These are phyloP conservation scores for Rousettus leschenaultii DNA, from an alignment of 2,113 vertebrate species.

Conservation along the genomic window DNA sequence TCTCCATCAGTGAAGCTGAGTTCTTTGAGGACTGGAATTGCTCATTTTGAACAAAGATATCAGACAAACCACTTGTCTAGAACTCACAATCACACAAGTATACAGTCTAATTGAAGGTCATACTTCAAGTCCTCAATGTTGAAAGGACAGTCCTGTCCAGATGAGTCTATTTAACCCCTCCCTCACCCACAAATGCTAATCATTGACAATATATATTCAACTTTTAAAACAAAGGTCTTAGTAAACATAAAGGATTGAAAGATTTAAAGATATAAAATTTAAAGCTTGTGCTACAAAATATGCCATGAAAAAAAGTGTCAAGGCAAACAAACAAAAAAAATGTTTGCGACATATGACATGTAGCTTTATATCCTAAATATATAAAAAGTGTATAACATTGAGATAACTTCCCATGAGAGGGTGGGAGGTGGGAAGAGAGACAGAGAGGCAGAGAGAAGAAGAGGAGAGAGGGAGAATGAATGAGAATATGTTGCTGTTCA, in stretches of 20 bases:
- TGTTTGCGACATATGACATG: neutral
- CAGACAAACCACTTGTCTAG: neutral
- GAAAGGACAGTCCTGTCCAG: neutral
- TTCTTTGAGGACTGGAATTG: neutral
- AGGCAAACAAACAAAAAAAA: neutral
- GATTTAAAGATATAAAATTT: neutral
- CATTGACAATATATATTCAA: neutral
- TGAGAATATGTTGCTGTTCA: neutral
- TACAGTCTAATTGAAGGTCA: neutral
- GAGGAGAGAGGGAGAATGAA: neutral
- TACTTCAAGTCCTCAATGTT: neutral
- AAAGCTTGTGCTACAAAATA: neutral
- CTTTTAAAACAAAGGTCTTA: conserved; percentile 26
- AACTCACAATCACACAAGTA: neutral
- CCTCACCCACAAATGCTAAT: neutral
- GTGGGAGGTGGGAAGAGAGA: too few relatives aligned
- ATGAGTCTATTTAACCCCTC: neutral
- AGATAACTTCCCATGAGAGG: neutral
- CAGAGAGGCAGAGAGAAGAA: neutral
- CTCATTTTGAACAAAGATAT: conserved; percentile 14
- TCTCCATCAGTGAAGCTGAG: neutral
- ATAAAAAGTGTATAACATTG: neutral
- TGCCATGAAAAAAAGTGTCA: neutral
- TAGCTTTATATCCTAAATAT: neutral
- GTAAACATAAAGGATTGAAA: neutral